Evolutionary conservation across 2,888 invertebrate species (phyloP).

Genomic region (Patella depressa): DNA sequence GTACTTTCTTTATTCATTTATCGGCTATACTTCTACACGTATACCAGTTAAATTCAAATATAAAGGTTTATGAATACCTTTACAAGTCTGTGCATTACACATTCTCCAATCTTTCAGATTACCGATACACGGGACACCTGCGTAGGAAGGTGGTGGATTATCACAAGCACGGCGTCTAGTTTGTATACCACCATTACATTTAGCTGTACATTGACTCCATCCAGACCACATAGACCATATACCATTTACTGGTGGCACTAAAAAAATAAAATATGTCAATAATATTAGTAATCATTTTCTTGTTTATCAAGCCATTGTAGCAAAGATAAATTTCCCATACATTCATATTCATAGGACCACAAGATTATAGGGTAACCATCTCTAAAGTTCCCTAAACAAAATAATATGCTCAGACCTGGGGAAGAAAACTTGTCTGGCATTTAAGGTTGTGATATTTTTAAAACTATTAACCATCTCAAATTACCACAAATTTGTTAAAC

Average conservation of each 20-base stretch:
- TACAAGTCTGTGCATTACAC: conserved; percentile 77
- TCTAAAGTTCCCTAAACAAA: too few species aligned
- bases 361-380: too few species aligned
- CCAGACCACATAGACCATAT: conserved; percentile 78
- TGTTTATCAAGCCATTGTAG: too few species aligned
- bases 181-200: conserved; percentile 79
- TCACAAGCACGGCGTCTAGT: conserved; percentile 81
- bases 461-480: too few species aligned
- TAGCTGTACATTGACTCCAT: conserved; percentile 84
- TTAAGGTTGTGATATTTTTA: too few species aligned
- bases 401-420: too few species aligned
- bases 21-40: too few species aligned
- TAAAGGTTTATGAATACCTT: conserved; percentile 44
- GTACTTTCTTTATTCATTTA: too few species aligned
- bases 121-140: conserved; percentile 79
- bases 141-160: conserved; percentile 76
- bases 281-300: background rate
- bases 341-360: conserved; percentile 1
- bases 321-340: too few species aligned
- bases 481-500: too few species aligned
- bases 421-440: too few species aligned
- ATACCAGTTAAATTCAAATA: too few species aligned
- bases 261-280: conserved; percentile 6
- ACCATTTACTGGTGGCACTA: conserved; percentile 72
- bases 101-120: conserved; percentile 81